phyloP scores from a whole-genome alignment of 1,140 invertebrate genomes.

The Paraescarpia echinospica region DNA sequence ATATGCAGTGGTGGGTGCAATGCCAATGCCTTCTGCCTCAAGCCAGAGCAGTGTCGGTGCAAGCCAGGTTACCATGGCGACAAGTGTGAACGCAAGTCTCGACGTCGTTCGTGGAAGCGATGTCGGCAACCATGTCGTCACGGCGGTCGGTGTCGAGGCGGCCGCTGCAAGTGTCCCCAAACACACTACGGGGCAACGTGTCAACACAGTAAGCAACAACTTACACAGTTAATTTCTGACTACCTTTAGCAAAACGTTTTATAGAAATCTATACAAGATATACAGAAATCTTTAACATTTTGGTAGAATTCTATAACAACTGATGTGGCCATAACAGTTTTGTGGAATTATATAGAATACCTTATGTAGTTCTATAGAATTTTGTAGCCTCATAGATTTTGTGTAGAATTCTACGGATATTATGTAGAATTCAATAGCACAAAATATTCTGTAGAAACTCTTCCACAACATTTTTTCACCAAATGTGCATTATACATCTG shows the following conservation, averaged over 20 bases:
- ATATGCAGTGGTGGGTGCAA: slow-evolving; percentile 49
- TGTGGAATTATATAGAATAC: no score
- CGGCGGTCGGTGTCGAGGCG: slow-evolving; percentile 43
- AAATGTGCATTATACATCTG: no score
- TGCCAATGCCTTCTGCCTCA: slow-evolving; percentile 43
- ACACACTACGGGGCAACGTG: slow-evolving; percentile 43
- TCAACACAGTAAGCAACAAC: slow-evolving; percentile 41
- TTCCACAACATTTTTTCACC: no score
- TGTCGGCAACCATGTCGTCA: slow-evolving; percentile 45
- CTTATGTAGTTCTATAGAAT: no score
- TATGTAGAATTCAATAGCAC: no score
- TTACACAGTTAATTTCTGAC: not conserved
- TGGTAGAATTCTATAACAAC: no score
- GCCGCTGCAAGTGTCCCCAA: slow-evolving; percentile 47
- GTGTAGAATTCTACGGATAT: no score
- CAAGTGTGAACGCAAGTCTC: slow-evolving; percentile 38
- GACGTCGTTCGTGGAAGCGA: slow-evolving; percentile 11
- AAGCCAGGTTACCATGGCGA: slow-evolving; percentile 46
- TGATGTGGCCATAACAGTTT: no score
- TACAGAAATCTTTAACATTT: no score
- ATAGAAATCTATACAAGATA: no score
- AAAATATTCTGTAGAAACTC: no score
- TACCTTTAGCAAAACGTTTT: not conserved
- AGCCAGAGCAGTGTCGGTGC: slow-evolving; percentile 49
- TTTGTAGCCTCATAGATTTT: no score